phyloP scores from a whole-genome alignment of 2,113 vertebrate species.

The Pachycephala philippinensis region DNA sequence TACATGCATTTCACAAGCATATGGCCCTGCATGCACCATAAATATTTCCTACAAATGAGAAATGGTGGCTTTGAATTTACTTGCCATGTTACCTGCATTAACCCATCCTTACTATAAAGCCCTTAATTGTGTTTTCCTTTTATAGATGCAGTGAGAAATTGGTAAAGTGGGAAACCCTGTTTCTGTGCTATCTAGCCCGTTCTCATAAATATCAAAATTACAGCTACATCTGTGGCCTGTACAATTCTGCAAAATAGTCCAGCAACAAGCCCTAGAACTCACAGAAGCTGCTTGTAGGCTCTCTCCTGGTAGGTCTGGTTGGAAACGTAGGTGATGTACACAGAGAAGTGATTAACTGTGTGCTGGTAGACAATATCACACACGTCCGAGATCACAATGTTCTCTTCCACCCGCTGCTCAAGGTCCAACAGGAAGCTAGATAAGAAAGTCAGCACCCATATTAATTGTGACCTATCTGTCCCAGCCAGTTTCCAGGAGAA shows the following conservation, averaged over 20 bases:
- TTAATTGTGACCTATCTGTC: background rate
- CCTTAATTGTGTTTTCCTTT: background rate
- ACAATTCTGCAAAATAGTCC: background rate
- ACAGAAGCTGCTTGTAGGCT: slow-evolving; percentile 92
- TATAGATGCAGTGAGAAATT: background rate
- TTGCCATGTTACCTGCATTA: background rate
- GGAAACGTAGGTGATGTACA: slow-evolving; percentile 92
- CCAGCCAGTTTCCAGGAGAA: background rate
- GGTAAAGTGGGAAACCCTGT: background rate
- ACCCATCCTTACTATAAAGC: background rate
- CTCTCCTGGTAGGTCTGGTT: slow-evolving; percentile 97
- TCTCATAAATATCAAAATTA: background rate
- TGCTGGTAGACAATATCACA: slow-evolving; percentile 91
- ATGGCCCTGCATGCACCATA: background rate
- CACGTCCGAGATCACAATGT: slow-evolving; percentile 89
- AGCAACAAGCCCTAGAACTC: slow-evolving; percentile 57
- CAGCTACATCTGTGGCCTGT: background rate
- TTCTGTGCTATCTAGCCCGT: background rate
- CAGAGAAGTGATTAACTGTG: slow-evolving; percentile 81
- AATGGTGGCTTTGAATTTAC: background rate
- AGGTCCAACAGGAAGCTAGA: slow-evolving; percentile 91
- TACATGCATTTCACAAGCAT: background rate
- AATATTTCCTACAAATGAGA: background rate
- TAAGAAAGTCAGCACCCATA: background rate
- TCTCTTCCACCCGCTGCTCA: slow-evolving; percentile 91